Conservation (phyloP, 2,113 vertebrate genomes). For the Natator depressus region DNA sequence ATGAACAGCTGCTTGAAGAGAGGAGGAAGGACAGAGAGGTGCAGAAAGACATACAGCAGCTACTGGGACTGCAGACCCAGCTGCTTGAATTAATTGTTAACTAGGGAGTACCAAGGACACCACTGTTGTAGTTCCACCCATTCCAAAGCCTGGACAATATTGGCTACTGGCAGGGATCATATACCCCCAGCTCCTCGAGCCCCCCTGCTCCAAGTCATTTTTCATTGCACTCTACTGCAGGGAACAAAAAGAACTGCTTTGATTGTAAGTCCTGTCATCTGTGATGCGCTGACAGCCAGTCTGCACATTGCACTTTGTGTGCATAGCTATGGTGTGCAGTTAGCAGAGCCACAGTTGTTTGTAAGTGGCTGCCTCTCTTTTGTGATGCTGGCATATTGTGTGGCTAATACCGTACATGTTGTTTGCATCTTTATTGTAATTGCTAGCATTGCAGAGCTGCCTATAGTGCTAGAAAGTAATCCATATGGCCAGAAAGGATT, state of each 20-base stretch:
- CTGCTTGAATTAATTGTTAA: not conserved
- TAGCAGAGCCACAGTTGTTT: not conserved
- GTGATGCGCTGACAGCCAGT: not conserved
- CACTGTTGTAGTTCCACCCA: not conserved
- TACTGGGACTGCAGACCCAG: not conserved
- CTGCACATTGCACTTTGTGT: not conserved
- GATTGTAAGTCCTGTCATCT: not conserved
- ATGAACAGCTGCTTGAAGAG: not conserved
- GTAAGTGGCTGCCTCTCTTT: not conserved
- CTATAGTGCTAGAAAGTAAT: not conserved
- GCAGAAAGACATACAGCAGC: not conserved
- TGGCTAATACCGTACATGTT: not conserved
- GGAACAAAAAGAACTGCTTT: not conserved
- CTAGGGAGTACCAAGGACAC: not conserved
- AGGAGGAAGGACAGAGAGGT: not conserved
- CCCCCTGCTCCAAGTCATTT: not conserved
- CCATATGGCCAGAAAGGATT: not conserved
- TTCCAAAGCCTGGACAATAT: not conserved
- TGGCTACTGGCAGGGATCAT: not conserved
- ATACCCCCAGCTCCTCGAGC: not conserved
- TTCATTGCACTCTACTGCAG: not conserved
- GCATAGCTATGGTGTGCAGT: not conserved
- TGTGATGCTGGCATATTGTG: not conserved
- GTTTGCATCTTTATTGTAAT: not conserved
- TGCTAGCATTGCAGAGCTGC: not conserved